Evolutionary conservation across 2,797 vertebrate species (phyloP).

Genomic region (Anguilla megastoma): DNA sequence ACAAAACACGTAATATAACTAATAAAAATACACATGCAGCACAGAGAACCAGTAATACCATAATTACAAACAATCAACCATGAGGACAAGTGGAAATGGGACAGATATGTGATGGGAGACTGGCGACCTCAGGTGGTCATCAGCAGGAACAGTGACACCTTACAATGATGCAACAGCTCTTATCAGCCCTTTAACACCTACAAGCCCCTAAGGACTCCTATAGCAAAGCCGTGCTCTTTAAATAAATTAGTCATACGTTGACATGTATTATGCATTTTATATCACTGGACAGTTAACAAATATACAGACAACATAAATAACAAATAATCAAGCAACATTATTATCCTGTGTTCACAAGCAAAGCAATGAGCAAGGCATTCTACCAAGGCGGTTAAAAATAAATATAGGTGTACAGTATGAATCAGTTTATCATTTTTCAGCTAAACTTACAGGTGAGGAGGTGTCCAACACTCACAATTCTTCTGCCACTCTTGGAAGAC

Average conservation of each 20-base stretch:
- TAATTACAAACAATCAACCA: too few species aligned
- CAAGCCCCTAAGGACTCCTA: too few species aligned
- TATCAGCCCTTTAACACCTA: neutral
- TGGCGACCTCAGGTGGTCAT: too few species aligned
- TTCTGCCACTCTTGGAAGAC: neutral
- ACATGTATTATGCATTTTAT: too few species aligned
- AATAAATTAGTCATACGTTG: too few species aligned
- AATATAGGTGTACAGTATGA: neutral
- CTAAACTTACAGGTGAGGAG: constrained; percentile 29
- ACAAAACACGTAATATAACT: too few species aligned
- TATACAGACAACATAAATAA: neutral
- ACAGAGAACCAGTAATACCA: too few species aligned
- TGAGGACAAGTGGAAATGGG: too few species aligned
- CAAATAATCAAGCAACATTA: neutral
- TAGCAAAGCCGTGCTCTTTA: too few species aligned
- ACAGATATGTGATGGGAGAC: too few species aligned
- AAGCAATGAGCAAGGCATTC: constrained; percentile 8
- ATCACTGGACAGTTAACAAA: neutral
- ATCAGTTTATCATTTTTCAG: neutral
- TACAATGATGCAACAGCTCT: neutral
- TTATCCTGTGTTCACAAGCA: neutral
- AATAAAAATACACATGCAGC: too few species aligned
- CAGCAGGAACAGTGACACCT: too few species aligned
- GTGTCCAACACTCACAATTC: constrained; percentile 9
- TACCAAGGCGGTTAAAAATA: neutral